Conservation (phyloP, 2,888 invertebrate species). For the Eristalinus aeneus region DNA sequence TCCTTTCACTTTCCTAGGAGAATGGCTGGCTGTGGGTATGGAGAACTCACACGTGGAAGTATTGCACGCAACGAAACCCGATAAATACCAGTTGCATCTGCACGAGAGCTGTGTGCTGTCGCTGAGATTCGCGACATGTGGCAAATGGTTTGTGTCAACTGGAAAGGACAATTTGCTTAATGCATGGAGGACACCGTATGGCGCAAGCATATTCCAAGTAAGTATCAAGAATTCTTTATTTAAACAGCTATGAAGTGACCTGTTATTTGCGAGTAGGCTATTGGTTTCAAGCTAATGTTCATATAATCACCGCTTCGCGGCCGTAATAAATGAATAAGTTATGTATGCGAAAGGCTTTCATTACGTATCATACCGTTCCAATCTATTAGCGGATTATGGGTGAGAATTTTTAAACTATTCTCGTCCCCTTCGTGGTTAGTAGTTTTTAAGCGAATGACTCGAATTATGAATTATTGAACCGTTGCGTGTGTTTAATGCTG, state of each 20-base stretch:
- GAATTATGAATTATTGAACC: background rate
- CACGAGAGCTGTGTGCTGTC: conserved; percentile 99
- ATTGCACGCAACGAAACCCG: conserved; percentile 92
- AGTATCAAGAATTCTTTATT: conserved; percentile 50
- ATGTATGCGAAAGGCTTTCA: background rate
- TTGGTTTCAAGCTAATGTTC: background rate
- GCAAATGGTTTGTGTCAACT: conserved; percentile 99
- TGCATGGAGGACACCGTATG: conserved; percentile 99
- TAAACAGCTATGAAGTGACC: background rate
- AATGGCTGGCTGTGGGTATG: conserved; percentile 99
- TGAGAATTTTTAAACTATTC: background rate
- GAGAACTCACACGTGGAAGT: conserved; percentile 99
- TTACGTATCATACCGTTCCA: background rate
- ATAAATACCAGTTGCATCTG: conserved; percentile 96
- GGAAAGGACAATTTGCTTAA: conserved; percentile 98
- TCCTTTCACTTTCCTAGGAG: conserved; percentile 82
- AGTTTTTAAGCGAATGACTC: background rate
- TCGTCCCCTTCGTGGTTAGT: background rate
- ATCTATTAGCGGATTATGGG: background rate
- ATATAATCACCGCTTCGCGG: background rate
- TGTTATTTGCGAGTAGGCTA: background rate
- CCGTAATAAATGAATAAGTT: background rate
- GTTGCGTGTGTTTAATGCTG: background rate
- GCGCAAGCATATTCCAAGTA: conserved; percentile 99
- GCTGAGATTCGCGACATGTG: conserved; percentile 95